phyloP scores from a whole-genome alignment of 2,797 vertebrate species.

The Thalassophryne amazonica region DNA sequence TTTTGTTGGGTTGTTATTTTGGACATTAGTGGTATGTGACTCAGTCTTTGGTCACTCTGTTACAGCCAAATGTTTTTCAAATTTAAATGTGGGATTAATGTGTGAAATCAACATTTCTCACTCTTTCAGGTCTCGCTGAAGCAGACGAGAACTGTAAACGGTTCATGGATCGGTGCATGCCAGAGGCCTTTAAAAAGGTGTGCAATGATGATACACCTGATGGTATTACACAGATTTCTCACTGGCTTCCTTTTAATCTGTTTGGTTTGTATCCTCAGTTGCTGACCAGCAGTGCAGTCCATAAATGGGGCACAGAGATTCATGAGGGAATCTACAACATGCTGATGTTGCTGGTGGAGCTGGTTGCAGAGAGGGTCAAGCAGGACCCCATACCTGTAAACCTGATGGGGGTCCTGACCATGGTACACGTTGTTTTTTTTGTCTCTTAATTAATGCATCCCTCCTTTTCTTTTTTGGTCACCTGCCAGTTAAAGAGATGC shows the following conservation, averaged over 20 bases:
- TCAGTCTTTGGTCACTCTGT: constrained; percentile 5
- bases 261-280: constrained; percentile 70
- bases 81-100: neutral
- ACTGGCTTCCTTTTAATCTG: neutral
- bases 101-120: constrained; percentile 2
- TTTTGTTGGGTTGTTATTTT: constrained; percentile 31
- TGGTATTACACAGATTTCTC: neutral
- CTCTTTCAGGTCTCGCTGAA: constrained; percentile 87
- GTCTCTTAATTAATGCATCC: neutral
- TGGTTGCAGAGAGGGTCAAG: constrained; percentile 95
- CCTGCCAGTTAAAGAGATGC: neutral
- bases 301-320: constrained; percentile 99
- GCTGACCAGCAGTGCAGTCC: constrained; percentile 96
- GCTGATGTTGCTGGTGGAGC: constrained; percentile 96
- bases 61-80: neutral
- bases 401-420: constrained; percentile 91
- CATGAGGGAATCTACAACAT: constrained; percentile 99
- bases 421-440: constrained; percentile 75
- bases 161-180: constrained; percentile 98
- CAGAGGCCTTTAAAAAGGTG: constrained; percentile 99
- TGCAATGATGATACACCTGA: constrained; percentile 8
- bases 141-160: constrained; percentile 98
- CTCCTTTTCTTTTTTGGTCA: neutral
- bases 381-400: constrained; percentile 93
- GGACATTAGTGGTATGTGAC: constrained; percentile 9